Conservation (phyloP, 2,888 invertebrate species). For the Ashinkailepas kermadecensis region DNA sequence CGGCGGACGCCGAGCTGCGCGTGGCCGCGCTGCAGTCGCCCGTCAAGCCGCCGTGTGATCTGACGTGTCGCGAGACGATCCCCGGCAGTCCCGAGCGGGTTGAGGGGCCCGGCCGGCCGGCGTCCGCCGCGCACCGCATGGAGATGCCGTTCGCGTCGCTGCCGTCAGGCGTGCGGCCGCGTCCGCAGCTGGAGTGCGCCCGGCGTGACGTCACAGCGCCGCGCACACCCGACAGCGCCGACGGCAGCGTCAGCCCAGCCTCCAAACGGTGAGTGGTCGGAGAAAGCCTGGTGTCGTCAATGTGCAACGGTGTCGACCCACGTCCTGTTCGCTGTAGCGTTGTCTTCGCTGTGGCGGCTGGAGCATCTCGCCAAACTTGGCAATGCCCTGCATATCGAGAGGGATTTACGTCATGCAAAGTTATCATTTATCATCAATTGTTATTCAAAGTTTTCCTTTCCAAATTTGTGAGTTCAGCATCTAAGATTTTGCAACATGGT, state of each 20-base stretch:
- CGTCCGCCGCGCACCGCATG: conserved; percentile 96
- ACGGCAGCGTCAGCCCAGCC: not conserved
- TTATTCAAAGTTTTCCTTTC: too few relatives aligned
- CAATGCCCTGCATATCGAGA: too few relatives aligned
- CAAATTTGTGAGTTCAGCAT: too few relatives aligned
- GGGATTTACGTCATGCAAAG: too few relatives aligned
- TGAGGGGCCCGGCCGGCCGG: conserved; percentile 94
- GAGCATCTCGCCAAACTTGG: too few relatives aligned
- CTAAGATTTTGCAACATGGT: too few relatives aligned
- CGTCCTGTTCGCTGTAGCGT: too few relatives aligned
- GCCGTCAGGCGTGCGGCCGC: conserved; percentile 11
- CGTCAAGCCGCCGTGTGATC: conserved; percentile 48
- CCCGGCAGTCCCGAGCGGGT: conserved; percentile 84
- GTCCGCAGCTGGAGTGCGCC: not conserved
- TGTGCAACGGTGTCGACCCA: too few relatives aligned
- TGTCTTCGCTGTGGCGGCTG: too few relatives aligned
- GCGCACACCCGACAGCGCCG: not conserved
- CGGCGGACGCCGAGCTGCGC: conserved; percentile 47
- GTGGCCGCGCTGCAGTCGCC: conserved; percentile 48
- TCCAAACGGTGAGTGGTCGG: not conserved
- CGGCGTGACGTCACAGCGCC: not conserved
- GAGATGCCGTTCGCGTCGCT: conserved; percentile 64
- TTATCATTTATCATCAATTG: too few relatives aligned
- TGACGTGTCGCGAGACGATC: conserved; percentile 51
- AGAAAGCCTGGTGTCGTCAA: too few relatives aligned